These are phyloP conservation scores for Scolopax rusticola DNA, from an alignment of 2,797 vertebrate genomes.

Conservation along the genomic window DNA sequence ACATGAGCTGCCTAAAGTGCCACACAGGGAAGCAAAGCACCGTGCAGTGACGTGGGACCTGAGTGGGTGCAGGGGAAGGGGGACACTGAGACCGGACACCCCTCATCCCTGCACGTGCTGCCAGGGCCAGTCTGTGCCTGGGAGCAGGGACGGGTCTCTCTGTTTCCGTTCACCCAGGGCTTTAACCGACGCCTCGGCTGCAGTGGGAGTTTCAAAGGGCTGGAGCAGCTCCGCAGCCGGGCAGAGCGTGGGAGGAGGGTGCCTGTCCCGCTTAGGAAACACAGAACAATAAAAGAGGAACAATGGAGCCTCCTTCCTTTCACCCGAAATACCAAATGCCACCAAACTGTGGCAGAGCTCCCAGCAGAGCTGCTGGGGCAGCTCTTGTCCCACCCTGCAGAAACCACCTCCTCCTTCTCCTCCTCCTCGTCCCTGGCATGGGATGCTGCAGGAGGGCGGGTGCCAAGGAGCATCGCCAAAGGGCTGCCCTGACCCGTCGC, in stretches of 20 bases:
- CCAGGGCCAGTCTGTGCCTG: background rate
- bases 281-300: conserved; percentile 50
- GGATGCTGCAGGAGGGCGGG: background rate
- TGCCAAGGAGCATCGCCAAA: background rate
- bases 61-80: fast-evolving
- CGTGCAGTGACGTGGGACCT: fast-evolving
- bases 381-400: background rate
- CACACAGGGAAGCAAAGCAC: fast-evolving
- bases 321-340: conserved; percentile 8
- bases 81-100: fast-evolving
- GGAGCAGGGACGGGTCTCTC: fast-evolving
- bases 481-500: background rate
- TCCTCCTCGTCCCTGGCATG: background rate
- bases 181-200: background rate
- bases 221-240: background rate
- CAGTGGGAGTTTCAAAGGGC: background rate
- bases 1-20: fast-evolving
- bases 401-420: background rate
- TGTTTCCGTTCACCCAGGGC: fast-evolving
- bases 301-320: conserved; percentile 57
- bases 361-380: background rate
- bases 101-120: background rate
- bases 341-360: background rate
- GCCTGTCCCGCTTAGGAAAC: background rate
- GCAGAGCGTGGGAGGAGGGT: conserved; percentile 34